phyloP scores from a whole-genome alignment of 2,797 vertebrate genomes.

The Gobionotothen gibberifrons region DNA sequence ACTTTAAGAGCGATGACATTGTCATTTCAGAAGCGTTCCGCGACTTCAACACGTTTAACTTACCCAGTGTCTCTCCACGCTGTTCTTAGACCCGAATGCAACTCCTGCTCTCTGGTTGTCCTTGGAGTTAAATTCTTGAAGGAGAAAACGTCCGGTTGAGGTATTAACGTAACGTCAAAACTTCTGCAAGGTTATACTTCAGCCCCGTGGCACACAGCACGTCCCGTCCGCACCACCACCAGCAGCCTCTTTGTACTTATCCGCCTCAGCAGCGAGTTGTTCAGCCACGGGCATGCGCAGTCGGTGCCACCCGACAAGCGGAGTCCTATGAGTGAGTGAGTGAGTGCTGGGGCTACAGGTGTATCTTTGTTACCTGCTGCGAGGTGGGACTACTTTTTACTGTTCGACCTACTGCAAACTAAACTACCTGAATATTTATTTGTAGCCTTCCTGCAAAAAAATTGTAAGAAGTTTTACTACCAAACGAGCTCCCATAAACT shows the following conservation, averaged over 20 bases:
- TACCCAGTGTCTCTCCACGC: constrained; percentile 49
- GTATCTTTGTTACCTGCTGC: constrained; percentile 46
- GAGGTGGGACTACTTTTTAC: constrained; percentile 20
- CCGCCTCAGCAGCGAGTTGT: constrained; percentile 40
- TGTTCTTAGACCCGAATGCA: constrained; percentile 11
- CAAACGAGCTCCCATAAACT: background rate
- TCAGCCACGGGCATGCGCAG: constrained; percentile 72
- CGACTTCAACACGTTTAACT: constrained; percentile 23
- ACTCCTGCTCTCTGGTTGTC: constrained; percentile 3
- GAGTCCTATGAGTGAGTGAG: constrained; percentile 1
- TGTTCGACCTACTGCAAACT: background rate
- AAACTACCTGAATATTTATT: background rate
- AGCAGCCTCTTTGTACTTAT: constrained; percentile 72
- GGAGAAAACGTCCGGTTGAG: background rate
- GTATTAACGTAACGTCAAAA: background rate
- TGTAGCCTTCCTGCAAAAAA: too few species aligned
- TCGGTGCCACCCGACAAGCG: background rate
- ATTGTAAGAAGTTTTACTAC: background rate
- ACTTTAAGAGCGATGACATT: fast-evolving
- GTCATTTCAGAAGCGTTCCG: background rate
- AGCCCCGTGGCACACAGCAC: background rate
- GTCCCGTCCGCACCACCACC: constrained; percentile 25
- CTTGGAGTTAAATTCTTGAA: fast-evolving
- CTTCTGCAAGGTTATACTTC: background rate
- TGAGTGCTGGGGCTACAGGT: constrained; percentile 52